Conservation (phyloP, 2,888 invertebrate genomes). For the Hydriomena furcata region DNA sequence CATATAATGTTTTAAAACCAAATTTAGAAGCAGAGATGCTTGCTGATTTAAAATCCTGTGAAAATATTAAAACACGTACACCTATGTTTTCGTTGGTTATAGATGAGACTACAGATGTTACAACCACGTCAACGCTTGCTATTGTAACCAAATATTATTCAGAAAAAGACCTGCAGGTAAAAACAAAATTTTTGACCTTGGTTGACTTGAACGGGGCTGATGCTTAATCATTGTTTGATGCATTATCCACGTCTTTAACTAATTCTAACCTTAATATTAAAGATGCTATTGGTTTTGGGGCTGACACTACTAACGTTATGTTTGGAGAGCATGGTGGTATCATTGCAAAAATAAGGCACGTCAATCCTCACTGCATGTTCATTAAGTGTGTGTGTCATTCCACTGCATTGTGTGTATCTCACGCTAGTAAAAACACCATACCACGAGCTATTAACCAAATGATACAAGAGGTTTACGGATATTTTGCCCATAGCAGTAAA, state of each 20-base stretch:
- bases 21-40: conserved; percentile 24
- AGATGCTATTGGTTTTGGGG: conserved; percentile 9
- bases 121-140: conserved; percentile 16
- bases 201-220: background rate
- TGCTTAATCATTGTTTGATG: conserved; percentile 1
- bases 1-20: conserved; percentile 24
- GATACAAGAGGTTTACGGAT: conserved; percentile 17
- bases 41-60: conserved; percentile 22
- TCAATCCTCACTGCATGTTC: conserved; percentile 20
- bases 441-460: conserved; percentile 20
- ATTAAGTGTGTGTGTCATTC: conserved; percentile 24
- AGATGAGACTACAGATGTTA: conserved; percentile 23
- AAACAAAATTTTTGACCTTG: background rate
- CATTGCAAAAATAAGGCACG: conserved; percentile 10
- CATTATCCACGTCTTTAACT: conserved; percentile 4
- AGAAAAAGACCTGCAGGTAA: background rate
- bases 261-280: conserved; percentile 3
- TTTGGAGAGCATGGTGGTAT: conserved; percentile 4
- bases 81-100: conserved; percentile 20
- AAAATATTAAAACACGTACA: conserved; percentile 16
- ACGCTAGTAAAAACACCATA: conserved; percentile 21
- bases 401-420: conserved; percentile 20
- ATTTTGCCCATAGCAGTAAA: too few species aligned
- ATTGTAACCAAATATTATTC: conserved; percentile 18
- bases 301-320: too few species aligned